Evolutionary conservation across 1,140 invertebrate genomes (phyloP).

Genomic region (Drosophila busckii): DNA sequence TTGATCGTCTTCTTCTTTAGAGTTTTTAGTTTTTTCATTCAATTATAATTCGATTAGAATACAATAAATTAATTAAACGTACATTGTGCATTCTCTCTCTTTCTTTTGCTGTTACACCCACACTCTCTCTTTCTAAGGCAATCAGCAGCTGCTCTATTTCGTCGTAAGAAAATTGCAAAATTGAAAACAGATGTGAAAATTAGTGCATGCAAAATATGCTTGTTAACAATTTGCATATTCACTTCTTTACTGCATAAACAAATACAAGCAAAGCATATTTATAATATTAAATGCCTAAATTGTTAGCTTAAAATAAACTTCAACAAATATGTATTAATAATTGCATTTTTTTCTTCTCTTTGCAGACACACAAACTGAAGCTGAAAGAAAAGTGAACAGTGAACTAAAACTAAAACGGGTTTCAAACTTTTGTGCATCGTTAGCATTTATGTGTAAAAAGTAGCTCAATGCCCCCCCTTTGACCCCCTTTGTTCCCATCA

Average conservation of each 20-base stretch:
- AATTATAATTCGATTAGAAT: slow-evolving; percentile 23
- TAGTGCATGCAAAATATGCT: no score
- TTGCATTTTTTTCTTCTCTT: slow-evolving; percentile 32
- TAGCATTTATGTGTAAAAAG: slow-evolving; percentile 44
- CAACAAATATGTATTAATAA: slow-evolving; percentile 16
- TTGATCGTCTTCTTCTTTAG: background rate
- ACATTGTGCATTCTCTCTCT: no score
- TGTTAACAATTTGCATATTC: no score
- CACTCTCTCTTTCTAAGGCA: slow-evolving; percentile 25
- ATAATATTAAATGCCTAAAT: no score
- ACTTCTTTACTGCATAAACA: no score
- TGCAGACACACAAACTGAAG: slow-evolving; percentile 37
- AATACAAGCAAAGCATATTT: no score
- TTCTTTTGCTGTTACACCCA: no score
- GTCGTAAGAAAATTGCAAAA: slow-evolving; percentile 8
- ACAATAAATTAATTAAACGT: no score
- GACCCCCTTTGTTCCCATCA: slow-evolving; percentile 19
- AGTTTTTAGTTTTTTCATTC: slow-evolving; percentile 4
- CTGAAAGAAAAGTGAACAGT: background rate
- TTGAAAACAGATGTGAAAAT: background rate
- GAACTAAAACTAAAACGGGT: slow-evolving; percentile 26
- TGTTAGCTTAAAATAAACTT: slow-evolving; percentile 15
- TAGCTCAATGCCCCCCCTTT: slow-evolving; percentile 9
- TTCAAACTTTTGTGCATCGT: slow-evolving; percentile 2
- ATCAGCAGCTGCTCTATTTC: background rate